phyloP scores from a whole-genome alignment of 1,140 invertebrate genomes.

The Lasioglossum baleicum region DNA sequence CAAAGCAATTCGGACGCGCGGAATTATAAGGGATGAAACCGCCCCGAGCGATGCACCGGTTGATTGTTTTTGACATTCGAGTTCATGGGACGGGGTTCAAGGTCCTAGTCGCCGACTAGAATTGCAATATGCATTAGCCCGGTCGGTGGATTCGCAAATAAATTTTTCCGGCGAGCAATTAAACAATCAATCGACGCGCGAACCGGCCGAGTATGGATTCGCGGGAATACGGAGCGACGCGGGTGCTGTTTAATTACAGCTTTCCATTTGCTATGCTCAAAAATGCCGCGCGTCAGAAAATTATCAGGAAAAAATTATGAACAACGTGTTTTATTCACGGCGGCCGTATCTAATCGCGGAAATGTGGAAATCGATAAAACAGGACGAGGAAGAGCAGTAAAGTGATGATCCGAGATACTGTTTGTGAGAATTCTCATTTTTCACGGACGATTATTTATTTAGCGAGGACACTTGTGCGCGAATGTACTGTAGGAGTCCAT shows the following conservation, averaged over 20 bases:
- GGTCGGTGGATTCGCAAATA: background rate
- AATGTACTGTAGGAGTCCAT: too few species aligned
- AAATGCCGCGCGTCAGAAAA: background rate
- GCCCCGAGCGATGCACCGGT: too few species aligned
- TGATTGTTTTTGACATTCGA: too few species aligned
- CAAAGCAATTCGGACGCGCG: too few species aligned
- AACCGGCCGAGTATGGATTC: slow-evolving; percentile 19
- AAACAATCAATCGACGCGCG: slow-evolving; percentile 25
- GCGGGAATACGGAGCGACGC: background rate
- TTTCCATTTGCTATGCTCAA: slow-evolving; percentile 20
- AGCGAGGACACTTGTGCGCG: too few species aligned
- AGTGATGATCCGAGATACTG: too few species aligned
- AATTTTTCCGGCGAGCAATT: slow-evolving; percentile 23
- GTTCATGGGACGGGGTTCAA: too few species aligned
- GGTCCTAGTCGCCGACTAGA: background rate
- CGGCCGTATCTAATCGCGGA: background rate
- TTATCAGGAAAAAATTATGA: background rate
- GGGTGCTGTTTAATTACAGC: slow-evolving; percentile 37
- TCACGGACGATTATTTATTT: too few species aligned
- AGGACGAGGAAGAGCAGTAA: too few species aligned
- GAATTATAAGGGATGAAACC: too few species aligned
- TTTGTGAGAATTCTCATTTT: too few species aligned
- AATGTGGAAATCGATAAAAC: too few species aligned
- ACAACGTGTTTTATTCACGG: background rate
- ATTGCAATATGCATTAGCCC: background rate